These are phyloP conservation scores for Eristalinus sepulchralis DNA, from an alignment of 2,888 invertebrate genomes.

Conservation along the genomic window DNA sequence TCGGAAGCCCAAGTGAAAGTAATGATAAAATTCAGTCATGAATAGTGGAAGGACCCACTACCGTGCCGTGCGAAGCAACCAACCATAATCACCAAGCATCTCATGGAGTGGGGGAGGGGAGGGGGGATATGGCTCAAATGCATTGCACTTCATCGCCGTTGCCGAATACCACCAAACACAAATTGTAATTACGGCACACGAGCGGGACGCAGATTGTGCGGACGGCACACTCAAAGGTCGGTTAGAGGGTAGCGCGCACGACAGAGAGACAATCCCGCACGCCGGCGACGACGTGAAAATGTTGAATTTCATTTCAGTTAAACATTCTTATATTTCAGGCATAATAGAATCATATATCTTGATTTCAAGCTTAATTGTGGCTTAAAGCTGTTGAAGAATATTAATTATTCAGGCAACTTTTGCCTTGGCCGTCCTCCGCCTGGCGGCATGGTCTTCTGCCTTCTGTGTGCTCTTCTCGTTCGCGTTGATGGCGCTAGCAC, in stretches of 20 bases:
- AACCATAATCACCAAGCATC: constrained; percentile 24
- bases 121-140: constrained; percentile 1
- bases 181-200: constrained; percentile 49
- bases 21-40: constrained; percentile 54
- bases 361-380: constrained; percentile 73
- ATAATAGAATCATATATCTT: constrained; percentile 73
- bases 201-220: constrained; percentile 37
- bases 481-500: neutral
- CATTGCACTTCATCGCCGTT: constrained; percentile 18
- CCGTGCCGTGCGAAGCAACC: constrained; percentile 5
- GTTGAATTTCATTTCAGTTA: constrained; percentile 64
- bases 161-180: constrained; percentile 14
- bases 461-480: neutral
- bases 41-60: constrained; percentile 7
- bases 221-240: constrained; percentile 38
- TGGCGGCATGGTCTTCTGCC: constrained; percentile 23
- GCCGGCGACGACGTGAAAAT: constrained; percentile 24
- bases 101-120: neutral
- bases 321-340: constrained; percentile 72
- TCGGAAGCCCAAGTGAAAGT: constrained; percentile 44
- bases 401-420: constrained; percentile 73
- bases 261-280: neutral
- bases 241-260: neutral
- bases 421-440: constrained; percentile 39
- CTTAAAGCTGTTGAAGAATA: constrained; percentile 73